Conservation (phyloP, 2,888 invertebrate genomes). For the Tenthredo mesomela region DNA sequence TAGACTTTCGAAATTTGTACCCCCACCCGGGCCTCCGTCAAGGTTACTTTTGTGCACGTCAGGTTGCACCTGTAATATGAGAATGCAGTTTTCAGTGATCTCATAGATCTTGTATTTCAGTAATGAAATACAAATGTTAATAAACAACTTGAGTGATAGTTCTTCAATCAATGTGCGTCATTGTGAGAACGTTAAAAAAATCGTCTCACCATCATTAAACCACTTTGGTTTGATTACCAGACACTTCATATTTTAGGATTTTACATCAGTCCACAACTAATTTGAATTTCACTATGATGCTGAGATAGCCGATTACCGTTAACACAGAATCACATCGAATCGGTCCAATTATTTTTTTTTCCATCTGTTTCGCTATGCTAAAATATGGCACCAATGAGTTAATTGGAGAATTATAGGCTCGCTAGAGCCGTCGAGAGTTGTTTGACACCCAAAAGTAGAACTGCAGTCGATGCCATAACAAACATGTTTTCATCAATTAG, state of each 20-base stretch:
- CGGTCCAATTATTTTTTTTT: not conserved
- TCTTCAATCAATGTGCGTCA: not conserved
- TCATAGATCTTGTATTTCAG: not conserved
- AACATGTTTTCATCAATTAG: not conserved
- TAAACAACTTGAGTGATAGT: not conserved
- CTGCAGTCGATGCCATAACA: not conserved
- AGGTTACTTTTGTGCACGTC: not conserved
- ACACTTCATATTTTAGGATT: not conserved
- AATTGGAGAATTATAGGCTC: too few relatives aligned
- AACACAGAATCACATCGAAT: not conserved
- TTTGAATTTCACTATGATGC: not conserved
- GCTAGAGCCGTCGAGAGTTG: not conserved
- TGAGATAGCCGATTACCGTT: not conserved
- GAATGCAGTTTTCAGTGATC: not conserved
- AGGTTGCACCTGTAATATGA: not conserved
- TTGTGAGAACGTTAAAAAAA: not conserved
- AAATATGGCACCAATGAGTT: not conserved
- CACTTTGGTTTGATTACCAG: not conserved
- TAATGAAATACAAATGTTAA: not conserved
- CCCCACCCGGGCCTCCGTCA: not conserved
- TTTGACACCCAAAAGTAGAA: not conserved
- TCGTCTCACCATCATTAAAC: not conserved
- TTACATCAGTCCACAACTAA: not conserved
- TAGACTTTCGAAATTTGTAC: too few relatives aligned
- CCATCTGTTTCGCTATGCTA: not conserved